phyloP scores from a whole-genome alignment of 2,113 vertebrate species.

The Perca schrenkii region DNA sequence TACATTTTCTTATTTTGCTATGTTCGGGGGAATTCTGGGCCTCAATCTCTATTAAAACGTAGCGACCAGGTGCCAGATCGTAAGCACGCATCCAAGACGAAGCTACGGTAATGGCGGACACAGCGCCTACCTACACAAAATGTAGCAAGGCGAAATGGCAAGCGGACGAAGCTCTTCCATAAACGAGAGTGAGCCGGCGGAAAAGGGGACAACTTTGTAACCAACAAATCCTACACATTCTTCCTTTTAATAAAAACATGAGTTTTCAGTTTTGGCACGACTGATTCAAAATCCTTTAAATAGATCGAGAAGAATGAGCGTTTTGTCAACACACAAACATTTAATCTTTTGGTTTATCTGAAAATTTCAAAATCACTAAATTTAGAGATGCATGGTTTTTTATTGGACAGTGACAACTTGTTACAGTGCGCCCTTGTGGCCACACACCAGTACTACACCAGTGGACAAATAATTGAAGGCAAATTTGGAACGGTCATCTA shows the following conservation, averaged over 20 bases:
- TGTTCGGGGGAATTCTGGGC: not conserved
- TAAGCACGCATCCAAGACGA: no score
- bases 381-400: not conserved
- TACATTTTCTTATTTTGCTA: not conserved
- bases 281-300: not conserved
- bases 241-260: no score
- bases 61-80: not conserved
- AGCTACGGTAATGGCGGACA: no score
- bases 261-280: no score
- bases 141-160: no score
- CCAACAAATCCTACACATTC: no score
- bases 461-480: not conserved
- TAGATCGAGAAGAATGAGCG: not conserved
- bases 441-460: not conserved
- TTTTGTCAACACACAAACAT: not conserved
- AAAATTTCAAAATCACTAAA: not conserved
- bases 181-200: no score
- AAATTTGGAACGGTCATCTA: not conserved
- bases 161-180: no score
- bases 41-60: not conserved
- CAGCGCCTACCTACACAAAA: no score
- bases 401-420: not conserved
- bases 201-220: no score
- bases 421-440: constrained; percentile 28
- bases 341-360: not conserved